These are phyloP conservation scores for Vidua chalybeata DNA, from an alignment of 2,113 vertebrate species.

Conservation along the genomic window DNA sequence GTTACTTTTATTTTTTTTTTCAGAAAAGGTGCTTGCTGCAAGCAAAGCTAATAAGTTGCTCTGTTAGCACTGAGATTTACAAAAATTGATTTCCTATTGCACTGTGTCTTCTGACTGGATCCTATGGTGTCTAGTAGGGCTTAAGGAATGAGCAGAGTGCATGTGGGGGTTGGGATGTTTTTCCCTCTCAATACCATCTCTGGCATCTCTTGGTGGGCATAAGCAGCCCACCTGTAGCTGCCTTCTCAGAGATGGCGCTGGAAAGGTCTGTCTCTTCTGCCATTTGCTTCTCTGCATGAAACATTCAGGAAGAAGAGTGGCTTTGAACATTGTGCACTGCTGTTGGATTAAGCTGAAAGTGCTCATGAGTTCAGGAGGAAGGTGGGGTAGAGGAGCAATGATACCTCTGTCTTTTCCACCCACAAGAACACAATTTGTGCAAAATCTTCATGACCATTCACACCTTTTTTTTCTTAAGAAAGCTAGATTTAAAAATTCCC, in stretches of 20 bases:
- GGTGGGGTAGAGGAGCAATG: not conserved
- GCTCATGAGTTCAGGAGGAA: not conserved
- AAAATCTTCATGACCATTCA: not conserved
- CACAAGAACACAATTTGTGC: not conserved
- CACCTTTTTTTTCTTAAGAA: not conserved
- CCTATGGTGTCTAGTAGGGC: not conserved
- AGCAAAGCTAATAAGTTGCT: constrained; percentile 12
- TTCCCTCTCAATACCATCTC: not conserved
- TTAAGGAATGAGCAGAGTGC: not conserved
- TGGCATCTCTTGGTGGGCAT: not conserved
- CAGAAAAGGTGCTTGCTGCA: not conserved
- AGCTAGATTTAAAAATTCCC: not conserved
- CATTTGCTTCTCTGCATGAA: not conserved
- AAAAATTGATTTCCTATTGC: constrained; percentile 18
- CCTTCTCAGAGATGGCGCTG: not conserved
- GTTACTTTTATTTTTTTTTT: not conserved
- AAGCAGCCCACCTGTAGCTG: not conserved
- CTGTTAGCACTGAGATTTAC: not conserved
- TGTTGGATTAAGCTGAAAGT: not conserved
- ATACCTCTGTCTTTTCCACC: not conserved
- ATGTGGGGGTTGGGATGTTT: not conserved
- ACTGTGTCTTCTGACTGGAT: not conserved
- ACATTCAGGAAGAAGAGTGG: not conserved
- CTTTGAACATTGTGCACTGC: not conserved
- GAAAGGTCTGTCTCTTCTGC: not conserved